phyloP scores from a whole-genome alignment of 92 coral and sea anemone species.

The Palythoa grandiflora region DNA sequence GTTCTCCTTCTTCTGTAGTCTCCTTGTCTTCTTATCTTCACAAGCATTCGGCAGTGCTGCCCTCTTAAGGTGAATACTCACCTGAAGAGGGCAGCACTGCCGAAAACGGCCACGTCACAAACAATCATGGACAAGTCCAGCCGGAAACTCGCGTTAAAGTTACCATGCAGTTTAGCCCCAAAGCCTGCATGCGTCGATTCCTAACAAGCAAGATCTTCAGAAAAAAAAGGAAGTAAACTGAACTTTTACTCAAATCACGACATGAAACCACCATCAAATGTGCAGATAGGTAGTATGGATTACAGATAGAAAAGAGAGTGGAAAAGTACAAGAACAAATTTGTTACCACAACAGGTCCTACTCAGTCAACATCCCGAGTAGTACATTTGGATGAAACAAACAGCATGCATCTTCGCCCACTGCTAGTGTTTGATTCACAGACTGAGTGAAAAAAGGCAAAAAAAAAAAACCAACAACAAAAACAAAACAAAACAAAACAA shows the following conservation, averaged over 20 bases:
- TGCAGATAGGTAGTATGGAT: conserved; percentile 45
- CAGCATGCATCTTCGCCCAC: conserved; percentile 22
- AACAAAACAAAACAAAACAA: not conserved
- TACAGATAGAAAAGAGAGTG: conserved; percentile 51
- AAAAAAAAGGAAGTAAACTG: conserved; percentile 34
- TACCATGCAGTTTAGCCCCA: conserved; percentile 33
- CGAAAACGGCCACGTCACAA: conserved; percentile 4
- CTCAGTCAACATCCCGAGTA: conserved; percentile 39
- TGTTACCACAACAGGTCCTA: conserved; percentile 40
- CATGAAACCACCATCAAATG: conserved; percentile 34
- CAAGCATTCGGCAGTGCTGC: too few relatives aligned
- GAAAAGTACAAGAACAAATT: conserved; percentile 42
- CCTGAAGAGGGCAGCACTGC: too few relatives aligned
- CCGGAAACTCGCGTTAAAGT: conserved; percentile 41
- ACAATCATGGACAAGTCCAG: conserved; percentile 46
- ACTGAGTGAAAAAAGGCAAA: too few relatives aligned
- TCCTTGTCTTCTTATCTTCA: too few relatives aligned
- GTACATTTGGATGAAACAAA: conserved; percentile 46
- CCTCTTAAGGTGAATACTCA: too few relatives aligned
- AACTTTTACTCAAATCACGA: conserved; percentile 33
- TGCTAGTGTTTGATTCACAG: conserved; percentile 6
- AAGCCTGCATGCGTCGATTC: conserved; percentile 29
- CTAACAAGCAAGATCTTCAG: conserved; percentile 37
- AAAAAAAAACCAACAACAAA: too few relatives aligned
- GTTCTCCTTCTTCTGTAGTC: too few relatives aligned